A percentile compares a stretch with the other conserved stretches of the same genome.
Evolutionary conservation across 2,113 vertebrate species (phyloP).

Genomic region (Ammodytes marinus): DNA sequence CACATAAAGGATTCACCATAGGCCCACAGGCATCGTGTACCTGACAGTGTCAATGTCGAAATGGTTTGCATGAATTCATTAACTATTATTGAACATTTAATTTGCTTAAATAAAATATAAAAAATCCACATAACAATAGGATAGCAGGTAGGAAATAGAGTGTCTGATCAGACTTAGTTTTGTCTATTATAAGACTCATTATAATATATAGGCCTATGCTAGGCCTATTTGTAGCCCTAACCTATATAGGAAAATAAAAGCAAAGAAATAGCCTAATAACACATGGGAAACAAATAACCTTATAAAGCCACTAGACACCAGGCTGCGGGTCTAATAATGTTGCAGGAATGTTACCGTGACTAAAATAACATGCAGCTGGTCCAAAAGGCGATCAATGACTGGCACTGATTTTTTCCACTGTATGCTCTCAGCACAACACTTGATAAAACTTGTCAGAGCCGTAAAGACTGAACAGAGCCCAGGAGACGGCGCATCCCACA

Average conservation of each 20-base stretch:
- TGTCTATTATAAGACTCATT: too few species aligned
- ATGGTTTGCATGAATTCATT: neutral
- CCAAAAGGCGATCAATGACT: constrained; percentile 21
- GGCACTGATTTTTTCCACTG: constrained; percentile 43
- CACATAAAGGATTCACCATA: neutral
- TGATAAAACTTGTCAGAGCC: constrained; percentile 55
- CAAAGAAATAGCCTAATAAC: neutral
- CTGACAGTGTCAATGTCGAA: neutral
- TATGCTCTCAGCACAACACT: constrained; percentile 19
- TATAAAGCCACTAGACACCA: neutral
- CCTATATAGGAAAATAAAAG: neutral
- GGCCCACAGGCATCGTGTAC: neutral
- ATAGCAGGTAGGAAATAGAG: too few species aligned
- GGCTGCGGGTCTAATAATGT: neutral
- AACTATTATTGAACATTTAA: neutral
- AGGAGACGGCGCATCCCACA: constrained; percentile 61
- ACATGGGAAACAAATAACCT: neutral
- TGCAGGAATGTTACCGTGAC: constrained; percentile 43
- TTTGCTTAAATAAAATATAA: neutral
- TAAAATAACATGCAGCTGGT: constrained; percentile 56
- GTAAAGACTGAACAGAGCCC: neutral
- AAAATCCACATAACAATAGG: neutral
- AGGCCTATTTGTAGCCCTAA: neutral
- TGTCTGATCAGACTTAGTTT: neutral
- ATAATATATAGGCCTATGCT: too few species aligned